Evolutionary conservation across 2,888 invertebrate genomes (phyloP).

Genomic region (Dexiosoma caninum): DNA sequence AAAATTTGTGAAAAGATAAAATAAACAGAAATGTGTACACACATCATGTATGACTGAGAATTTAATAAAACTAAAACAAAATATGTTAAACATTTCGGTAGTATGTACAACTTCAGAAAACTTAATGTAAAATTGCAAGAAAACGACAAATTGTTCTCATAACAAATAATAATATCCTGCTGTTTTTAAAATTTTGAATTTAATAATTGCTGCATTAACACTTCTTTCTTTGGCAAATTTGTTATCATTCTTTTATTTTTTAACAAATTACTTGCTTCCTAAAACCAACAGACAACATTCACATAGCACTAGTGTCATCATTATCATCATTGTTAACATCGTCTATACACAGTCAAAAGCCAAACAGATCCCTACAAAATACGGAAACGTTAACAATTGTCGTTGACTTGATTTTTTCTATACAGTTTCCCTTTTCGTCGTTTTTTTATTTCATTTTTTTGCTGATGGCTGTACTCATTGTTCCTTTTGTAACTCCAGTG

Average conservation of each 20-base stretch:
- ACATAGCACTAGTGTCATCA: conserved; percentile 30
- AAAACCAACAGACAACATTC: conserved; percentile 26
- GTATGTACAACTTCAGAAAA: no score
- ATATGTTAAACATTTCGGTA: no score
- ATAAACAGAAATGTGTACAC: neutral
- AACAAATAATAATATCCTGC: neutral
- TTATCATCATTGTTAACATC: conserved; percentile 30
- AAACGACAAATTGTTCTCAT: no score
- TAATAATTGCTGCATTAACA: conserved; percentile 6
- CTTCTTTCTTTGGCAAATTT: conserved; percentile 2
- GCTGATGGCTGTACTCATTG: conserved; percentile 19
- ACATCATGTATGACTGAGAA: no score
- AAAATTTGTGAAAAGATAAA: neutral
- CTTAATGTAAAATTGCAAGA: no score
- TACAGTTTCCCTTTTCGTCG: conserved; percentile 24
- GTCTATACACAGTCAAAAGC: conserved; percentile 8
- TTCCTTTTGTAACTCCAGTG: conserved; percentile 9
- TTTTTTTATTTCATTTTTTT: neutral
- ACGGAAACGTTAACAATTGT: conserved; percentile 59
- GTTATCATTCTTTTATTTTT: conserved; percentile 1
- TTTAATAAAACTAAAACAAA: no score
- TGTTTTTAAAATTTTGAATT: neutral
- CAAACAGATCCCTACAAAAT: conserved; percentile 49
- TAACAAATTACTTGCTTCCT: conserved; percentile 29
- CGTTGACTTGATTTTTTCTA: conserved; percentile 35